A percentile compares a stretch with the other conserved stretches of the same genome.
phyloP scores from a whole-genome alignment of 2,888 invertebrate genomes.

The Trichopoda pennipes region DNA sequence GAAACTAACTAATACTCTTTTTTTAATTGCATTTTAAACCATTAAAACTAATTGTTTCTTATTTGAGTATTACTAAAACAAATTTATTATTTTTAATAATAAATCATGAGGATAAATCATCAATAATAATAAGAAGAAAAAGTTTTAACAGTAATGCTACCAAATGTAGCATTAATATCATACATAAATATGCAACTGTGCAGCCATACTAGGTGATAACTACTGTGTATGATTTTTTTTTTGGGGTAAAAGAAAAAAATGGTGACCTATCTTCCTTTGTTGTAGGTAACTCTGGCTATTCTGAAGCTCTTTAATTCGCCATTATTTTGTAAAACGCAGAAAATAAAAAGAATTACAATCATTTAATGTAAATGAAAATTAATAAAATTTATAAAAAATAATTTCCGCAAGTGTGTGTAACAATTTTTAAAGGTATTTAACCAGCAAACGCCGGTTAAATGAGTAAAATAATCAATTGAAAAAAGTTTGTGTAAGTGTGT shows the following conservation, averaged over 20 bases:
- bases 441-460: conserved; percentile 68
- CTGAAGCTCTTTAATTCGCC: conserved; percentile 66
- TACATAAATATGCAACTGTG: no score
- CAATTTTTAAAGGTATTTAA: conserved; percentile 71
- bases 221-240: conserved; percentile 20
- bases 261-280: conserved; percentile 57
- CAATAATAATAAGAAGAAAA: no score
- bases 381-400: conserved; percentile 72
- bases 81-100: no score
- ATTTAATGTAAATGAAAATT: conserved; percentile 69
- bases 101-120: no score
- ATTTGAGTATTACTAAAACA: no score
- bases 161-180: neutral
- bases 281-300: conserved; percentile 65
- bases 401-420: conserved; percentile 70
- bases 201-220: neutral
- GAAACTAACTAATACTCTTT: no score
- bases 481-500: conserved; percentile 61
- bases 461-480: conserved; percentile 68
- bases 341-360: conserved; percentile 59
- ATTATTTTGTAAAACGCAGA: conserved; percentile 65
- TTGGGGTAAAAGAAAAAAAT: conserved; percentile 48
- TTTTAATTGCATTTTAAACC: no score
- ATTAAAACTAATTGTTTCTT: no score
- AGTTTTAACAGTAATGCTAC: no score